Conservation (phyloP, 1,140 invertebrate genomes). For the Sycophila sp. region DNA sequence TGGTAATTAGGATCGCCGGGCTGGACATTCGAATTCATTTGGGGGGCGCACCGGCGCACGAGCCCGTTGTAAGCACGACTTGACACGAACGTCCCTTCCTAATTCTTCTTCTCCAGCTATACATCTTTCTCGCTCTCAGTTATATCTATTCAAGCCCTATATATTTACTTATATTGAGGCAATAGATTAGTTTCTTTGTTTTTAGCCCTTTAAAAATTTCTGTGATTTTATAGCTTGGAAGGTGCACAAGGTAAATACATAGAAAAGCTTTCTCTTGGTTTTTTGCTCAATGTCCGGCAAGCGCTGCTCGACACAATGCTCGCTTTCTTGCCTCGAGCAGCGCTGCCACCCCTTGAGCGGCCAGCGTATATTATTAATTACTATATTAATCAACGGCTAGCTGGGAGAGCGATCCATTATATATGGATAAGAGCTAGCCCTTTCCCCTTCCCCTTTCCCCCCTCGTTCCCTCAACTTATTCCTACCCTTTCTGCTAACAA, state of each 20-base stretch:
- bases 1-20: slow-evolving; percentile 55
- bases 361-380: slow-evolving; percentile 66
- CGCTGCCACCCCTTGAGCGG: slow-evolving; percentile 32
- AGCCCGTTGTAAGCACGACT: slow-evolving; percentile 20
- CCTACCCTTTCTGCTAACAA: background rate
- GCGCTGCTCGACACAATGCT: background rate
- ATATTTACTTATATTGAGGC: too few relatives aligned
- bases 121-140: too few relatives aligned
- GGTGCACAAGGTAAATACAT: slow-evolving; percentile 3
- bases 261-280: background rate
- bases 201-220: too few relatives aligned
- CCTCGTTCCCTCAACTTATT: background rate
- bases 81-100: background rate
- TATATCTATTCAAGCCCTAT: background rate
- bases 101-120: too few relatives aligned
- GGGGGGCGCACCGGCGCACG: too few relatives aligned
- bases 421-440: slow-evolving; percentile 58
- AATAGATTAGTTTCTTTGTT: too few relatives aligned
- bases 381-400: slow-evolving; percentile 63
- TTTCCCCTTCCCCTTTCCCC: background rate
- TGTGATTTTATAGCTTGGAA: too few relatives aligned
- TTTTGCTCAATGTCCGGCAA: background rate
- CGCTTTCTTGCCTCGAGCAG: slow-evolving; percentile 4
- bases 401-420: slow-evolving; percentile 61
- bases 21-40: slow-evolving; percentile 54